These are phyloP conservation scores for Ceryle rudis DNA, from an alignment of 2,797 vertebrate species.

Conservation along the genomic window DNA sequence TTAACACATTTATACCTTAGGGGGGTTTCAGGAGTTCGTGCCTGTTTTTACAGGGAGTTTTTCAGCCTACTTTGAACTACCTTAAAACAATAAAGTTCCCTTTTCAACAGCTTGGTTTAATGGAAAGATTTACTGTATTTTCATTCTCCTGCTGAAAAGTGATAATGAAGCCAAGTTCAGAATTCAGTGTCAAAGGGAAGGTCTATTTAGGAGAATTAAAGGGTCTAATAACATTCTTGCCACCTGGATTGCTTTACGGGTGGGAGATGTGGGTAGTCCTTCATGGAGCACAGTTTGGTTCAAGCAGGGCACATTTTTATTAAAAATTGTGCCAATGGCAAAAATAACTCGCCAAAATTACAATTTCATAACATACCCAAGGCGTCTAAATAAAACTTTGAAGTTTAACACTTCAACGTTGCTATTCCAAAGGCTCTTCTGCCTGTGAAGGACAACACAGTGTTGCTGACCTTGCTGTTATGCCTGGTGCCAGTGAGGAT, in stretches of 20 bases:
- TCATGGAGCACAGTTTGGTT: background rate
- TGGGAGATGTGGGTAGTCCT: background rate
- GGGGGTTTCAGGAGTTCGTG: background rate
- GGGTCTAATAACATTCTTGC: background rate
- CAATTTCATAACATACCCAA: background rate
- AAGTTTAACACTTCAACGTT: background rate
- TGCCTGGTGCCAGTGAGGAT: background rate
- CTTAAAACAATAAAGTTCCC: slow-evolving; percentile 35
- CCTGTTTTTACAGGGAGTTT: slow-evolving; percentile 23
- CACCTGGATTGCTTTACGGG: background rate
- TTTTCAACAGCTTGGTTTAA: slow-evolving; percentile 16
- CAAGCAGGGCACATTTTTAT: background rate
- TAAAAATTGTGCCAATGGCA: background rate
- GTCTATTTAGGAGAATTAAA: background rate
- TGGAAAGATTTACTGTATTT: slow-evolving; percentile 22
- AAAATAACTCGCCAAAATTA: background rate
- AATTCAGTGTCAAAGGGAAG: background rate
- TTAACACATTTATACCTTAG: background rate
- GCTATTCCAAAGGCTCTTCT: background rate
- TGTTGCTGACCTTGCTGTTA: rapidly evolving
- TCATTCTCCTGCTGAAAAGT: slow-evolving; percentile 15
- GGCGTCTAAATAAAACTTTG: background rate
- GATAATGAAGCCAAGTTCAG: background rate
- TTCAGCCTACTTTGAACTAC: slow-evolving; percentile 24
- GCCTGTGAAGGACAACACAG: background rate